Base-by-base conservation (phyloP, 1,140 invertebrate species). In the Lasioglossum baleicum region DNA sequence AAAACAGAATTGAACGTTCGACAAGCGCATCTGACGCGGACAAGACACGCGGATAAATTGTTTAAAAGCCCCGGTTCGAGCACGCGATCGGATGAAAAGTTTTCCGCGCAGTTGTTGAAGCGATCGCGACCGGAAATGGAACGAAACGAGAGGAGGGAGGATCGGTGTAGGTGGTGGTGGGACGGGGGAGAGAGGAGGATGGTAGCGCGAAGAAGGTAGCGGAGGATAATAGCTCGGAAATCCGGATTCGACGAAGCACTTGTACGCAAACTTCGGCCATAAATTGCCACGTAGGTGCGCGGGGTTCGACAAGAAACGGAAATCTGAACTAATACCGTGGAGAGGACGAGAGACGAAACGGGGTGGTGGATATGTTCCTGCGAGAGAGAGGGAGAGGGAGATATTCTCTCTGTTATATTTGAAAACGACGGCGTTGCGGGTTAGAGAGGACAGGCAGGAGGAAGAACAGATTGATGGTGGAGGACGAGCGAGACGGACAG, bases 301-400 rank as follows among this genome's bases (percentile, higher is more conserved):
- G 5, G 5, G 11, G 26, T 75, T 68, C 64, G 63, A 80, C 64
- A 68, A 80, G 77, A 67, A 67, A 51, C 63, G 63, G 63, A 74
- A 75, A 68, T 80, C 65, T 75, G 44, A 80, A 68, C 72, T 68
- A 68, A 80, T 60, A 74, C 67, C 78, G 53, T 11, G 44, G 44
- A 35, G 35, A 35, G 35, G 35, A 3, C 35, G 48, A 67, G 53
- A 20, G 70, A 26, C n/a, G 63, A 15, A n/a, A 48, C 26, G 15
- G 11, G 15, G 10, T 17, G 31, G 31, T 1, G 1, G 31, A 35
- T 35, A 35, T 35, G 31, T 35, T 35, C 31, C 31, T 35, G 31
- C 31, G 31, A 35, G 31, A 35, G 31, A 35, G 35, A 35, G 35
- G 3, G 35, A 35, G 35, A 35, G 35, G 3, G 35, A 35, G 35